phyloP scores from a whole-genome alignment of 1,140 invertebrate species.

The Nymphalis io region DNA sequence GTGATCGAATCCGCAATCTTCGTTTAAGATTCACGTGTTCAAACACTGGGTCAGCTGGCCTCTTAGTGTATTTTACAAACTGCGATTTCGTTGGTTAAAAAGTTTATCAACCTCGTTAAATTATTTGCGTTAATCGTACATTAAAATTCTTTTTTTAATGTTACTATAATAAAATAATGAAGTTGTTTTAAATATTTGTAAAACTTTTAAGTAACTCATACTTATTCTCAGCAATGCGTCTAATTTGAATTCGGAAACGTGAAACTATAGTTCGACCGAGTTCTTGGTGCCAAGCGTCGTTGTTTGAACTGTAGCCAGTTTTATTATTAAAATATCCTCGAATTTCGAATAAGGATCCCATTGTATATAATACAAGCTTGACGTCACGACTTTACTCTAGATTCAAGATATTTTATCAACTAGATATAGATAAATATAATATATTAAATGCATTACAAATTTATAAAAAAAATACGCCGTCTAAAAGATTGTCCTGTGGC shows the following conservation, averaged over 20 bases:
- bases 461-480: too few species aligned
- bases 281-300: constrained; percentile 17
- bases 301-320: constrained; percentile 22
- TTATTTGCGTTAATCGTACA: too few species aligned
- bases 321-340: constrained; percentile 10
- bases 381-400: background rate
- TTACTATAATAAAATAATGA: too few species aligned
- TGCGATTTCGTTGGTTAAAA: too few species aligned
- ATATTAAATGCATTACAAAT: too few species aligned
- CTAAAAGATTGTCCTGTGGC: too few species aligned
- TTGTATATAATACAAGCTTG: background rate
- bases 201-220: constrained; percentile 5
- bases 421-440: background rate
- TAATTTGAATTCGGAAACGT: constrained; percentile 24
- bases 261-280: constrained; percentile 22
- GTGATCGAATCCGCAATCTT: too few species aligned
- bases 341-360: background rate
- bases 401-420: background rate
- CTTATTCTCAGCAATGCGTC: constrained; percentile 19
- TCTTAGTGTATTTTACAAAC: too few species aligned
- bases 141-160: too few species aligned
- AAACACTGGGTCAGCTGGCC: too few species aligned
- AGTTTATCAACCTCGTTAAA: too few species aligned
- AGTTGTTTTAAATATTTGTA: background rate
- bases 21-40: too few species aligned